Conservation (phyloP, 2,888 invertebrate genomes). For the Tiliacea aurago region DNA sequence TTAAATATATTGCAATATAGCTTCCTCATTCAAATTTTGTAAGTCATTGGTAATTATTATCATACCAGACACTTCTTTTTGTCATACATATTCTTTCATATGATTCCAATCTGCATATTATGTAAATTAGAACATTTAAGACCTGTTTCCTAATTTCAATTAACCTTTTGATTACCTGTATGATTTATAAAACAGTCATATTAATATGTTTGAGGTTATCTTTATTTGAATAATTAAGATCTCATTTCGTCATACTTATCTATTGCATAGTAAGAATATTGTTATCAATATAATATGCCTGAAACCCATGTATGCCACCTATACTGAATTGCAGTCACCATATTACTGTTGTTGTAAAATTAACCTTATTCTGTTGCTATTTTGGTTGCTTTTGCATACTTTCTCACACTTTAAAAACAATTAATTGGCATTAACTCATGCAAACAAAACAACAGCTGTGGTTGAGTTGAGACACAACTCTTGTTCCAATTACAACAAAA, state of each 20-base stretch:
- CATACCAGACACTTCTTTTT: not conserved
- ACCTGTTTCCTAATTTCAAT: conserved; percentile 21
- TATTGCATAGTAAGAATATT: conserved; percentile 5
- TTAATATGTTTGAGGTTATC: conserved; percentile 48
- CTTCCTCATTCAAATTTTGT: not conserved
- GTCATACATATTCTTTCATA: not conserved
- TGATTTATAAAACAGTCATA: not conserved
- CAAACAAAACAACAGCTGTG: conserved; percentile 52
- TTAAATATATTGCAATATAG: not conserved
- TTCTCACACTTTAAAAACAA: conserved; percentile 32
- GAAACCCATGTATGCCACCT: conserved; percentile 6
- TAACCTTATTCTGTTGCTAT: conserved; percentile 30
- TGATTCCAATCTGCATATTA: conserved; percentile 17
- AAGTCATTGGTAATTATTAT: not conserved
- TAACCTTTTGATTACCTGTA: conserved; percentile 33
- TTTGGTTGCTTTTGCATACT: conserved; percentile 39
- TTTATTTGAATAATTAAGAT: conserved; percentile 4
- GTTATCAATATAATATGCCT: conserved; percentile 13
- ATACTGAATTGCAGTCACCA: conserved; percentile 62
- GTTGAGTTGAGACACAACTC: conserved; percentile 10
- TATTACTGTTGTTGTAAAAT: conserved; percentile 33
- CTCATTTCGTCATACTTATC: conserved; percentile 25
- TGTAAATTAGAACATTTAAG: conserved; percentile 26
- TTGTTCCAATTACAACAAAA: conserved; percentile 38
- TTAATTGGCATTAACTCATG: conserved; percentile 55